Base-by-base conservation (phyloP, 1,140 invertebrate genomes). In the Phenacoccus solenopsis region DNA sequence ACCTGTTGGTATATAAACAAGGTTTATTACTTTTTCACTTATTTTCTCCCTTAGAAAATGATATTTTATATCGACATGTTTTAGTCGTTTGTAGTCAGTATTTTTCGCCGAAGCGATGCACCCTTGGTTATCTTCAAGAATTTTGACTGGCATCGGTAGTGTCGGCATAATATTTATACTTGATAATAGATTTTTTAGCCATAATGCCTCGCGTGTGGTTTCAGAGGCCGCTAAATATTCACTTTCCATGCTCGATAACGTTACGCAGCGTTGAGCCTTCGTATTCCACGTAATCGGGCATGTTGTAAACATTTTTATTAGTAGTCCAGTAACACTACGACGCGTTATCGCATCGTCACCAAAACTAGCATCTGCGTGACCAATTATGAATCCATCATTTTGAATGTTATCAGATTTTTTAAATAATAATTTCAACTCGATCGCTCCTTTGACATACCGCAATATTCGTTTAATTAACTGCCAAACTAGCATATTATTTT, bases 191-290 rank as follows among this genome's bases (percentile, higher is more conserved):
- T 30, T 67, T 67, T 30, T 67, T 20, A 67, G 25, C 10, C 12
- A 13, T 20, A 1, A 69, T 2, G 77, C 74, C 72, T 82, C 79
- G 74, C 78, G 78, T 7, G 76, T 69, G 0, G 76, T 78, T 71
- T 76, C 74, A 49, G 75, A 71, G 4, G 78, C 72, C 16, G 79
- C 78, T 5, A 82, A 75, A 71, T 81, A 82, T 70, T 81, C 78
- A 1, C 76, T 74, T 72, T 80, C 78, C 25, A 75, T 77, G 9
- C 75, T 75, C 16, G 77, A 78, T 22, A 79, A 72, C 3, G 78
- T 77, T 22, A 78, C 75, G 0, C 73, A 75, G 0, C 57, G 38
- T 72, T 81, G 79, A 71, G 78, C 78, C 28, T 71, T 72, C 1
- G 72, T 67, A 27, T 73, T 73, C 79, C 77, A 80, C 28, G 72